Conservation (phyloP, 2,888 invertebrate genomes). For the Anarsia innoxiella region DNA sequence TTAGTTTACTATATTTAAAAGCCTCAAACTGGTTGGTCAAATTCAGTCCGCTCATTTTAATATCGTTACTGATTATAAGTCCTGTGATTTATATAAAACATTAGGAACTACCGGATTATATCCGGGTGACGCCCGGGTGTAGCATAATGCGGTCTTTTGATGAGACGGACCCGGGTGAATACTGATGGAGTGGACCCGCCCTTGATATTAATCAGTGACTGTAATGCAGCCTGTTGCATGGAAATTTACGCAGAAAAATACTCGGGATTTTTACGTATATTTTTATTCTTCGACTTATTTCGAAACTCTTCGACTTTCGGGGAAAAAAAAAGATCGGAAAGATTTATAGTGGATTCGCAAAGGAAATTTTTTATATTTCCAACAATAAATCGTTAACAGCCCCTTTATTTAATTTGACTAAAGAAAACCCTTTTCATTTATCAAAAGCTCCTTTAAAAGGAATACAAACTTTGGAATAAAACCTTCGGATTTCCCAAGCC, state of each 20-base stretch:
- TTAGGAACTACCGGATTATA: background rate
- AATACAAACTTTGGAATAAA: slow-evolving; percentile 13
- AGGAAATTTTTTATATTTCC: background rate
- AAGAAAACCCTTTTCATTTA: slow-evolving; percentile 7
- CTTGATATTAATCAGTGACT: slow-evolving; percentile 37
- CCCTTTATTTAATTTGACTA: background rate
- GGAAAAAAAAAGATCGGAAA: too few relatives aligned
- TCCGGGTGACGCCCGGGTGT: slow-evolving; percentile 22
- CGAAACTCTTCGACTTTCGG: too few relatives aligned
- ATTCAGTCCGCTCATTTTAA: too few relatives aligned
- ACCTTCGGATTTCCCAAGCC: slow-evolving; percentile 17
- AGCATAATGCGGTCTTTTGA: slow-evolving; percentile 35
- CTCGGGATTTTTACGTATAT: too few relatives aligned
- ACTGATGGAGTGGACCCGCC: slow-evolving; percentile 43
- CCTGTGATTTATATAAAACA: too few relatives aligned
- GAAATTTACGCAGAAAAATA: background rate
- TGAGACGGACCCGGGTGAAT: slow-evolving; percentile 44
- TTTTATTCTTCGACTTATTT: too few relatives aligned
- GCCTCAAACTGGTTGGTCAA: too few relatives aligned
- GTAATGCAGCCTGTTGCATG: slow-evolving; percentile 30
- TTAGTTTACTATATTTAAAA: too few relatives aligned
- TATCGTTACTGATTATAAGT: too few relatives aligned
- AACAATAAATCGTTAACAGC: background rate
- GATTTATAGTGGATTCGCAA: too few relatives aligned
- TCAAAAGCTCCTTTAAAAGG: slow-evolving; percentile 5